Evolutionary conservation across 1,140 invertebrate genomes (phyloP).

Genomic region (Drosophila pseudoananassae): DNA sequence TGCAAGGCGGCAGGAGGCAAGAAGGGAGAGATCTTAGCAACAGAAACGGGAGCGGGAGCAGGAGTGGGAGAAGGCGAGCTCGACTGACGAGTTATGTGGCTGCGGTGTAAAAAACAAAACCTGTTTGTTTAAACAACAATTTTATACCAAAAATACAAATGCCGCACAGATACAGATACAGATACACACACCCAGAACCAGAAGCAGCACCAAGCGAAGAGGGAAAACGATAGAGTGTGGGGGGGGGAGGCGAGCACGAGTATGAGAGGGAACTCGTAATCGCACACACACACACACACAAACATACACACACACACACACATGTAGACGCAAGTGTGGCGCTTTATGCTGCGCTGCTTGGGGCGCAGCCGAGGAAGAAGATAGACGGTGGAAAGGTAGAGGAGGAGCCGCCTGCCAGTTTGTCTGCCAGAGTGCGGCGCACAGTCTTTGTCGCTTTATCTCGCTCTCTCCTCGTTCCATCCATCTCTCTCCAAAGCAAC

Average conservation of each 20-base stretch:
- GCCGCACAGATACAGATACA: slow-evolving; percentile 47
- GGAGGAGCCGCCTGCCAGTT: slow-evolving; percentile 69
- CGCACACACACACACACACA: slow-evolving; percentile 27
- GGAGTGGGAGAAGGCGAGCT: slow-evolving; percentile 12
- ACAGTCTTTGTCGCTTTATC: slow-evolving; percentile 34
- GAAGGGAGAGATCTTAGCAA: slow-evolving; percentile 17
- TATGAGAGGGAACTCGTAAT: slow-evolving; percentile 54
- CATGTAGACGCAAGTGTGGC: slow-evolving; percentile 55
- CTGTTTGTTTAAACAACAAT: slow-evolving; percentile 82
- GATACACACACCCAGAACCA: slow-evolving; percentile 23
- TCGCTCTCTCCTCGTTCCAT: slow-evolving; percentile 4
- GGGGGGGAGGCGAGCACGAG: slow-evolving; percentile 32
- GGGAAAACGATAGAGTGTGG: slow-evolving; percentile 9
- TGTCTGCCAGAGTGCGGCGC: slow-evolving; percentile 78
- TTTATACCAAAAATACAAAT: slow-evolving; percentile 80
- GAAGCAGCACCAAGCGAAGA: slow-evolving; percentile 8
- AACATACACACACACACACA: slow-evolving; percentile 21
- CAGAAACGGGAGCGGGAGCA: neutral
- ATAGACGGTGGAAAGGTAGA: slow-evolving; percentile 15
- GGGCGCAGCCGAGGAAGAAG: slow-evolving; percentile 26
- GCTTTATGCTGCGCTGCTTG: slow-evolving; percentile 65
- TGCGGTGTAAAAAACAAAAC: slow-evolving; percentile 76
- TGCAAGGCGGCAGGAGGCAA: neutral
- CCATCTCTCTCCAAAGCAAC: neutral
- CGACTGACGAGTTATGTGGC: slow-evolving; percentile 79